Conservation (phyloP, 2,888 invertebrate genomes). For the Abrostola triplasia region DNA sequence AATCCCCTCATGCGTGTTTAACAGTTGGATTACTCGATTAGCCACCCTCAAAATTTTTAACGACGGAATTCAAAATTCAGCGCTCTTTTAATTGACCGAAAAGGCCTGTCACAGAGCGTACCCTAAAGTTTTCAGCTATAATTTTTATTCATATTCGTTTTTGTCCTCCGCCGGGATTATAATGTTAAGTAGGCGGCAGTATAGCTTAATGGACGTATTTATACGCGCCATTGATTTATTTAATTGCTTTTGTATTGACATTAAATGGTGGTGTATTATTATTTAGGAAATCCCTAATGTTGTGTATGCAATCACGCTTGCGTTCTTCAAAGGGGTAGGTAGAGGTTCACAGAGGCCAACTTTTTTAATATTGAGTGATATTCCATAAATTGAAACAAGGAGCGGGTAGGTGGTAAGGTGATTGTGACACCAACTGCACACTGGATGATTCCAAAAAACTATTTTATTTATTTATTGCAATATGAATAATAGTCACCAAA, state of each 20-base stretch:
- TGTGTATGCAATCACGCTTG: no score
- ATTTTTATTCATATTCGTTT: constrained; percentile 59
- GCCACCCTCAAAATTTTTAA: constrained; percentile 62
- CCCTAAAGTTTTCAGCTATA: constrained; percentile 58
- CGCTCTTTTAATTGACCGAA: constrained; percentile 71
- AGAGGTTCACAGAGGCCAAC: no score
- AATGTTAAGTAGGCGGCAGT: constrained; percentile 35
- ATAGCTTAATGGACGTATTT: constrained; percentile 25
- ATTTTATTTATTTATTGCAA: no score
- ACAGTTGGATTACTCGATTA: constrained; percentile 76
- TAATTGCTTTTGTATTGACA: not conserved
- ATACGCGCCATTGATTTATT: constrained; percentile 31
- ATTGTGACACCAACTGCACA: no score
- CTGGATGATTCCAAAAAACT: no score
- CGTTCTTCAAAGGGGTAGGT: no score
- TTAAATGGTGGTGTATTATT: not conserved
- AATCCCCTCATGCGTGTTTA: constrained; percentile 76
- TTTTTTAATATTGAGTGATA: no score
- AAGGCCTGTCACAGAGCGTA: constrained; percentile 59
- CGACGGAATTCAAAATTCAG: constrained; percentile 65
- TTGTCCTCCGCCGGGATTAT: constrained; percentile 43
- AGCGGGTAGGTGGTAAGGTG: no score
- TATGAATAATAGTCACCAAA: no score
- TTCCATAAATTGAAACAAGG: no score
- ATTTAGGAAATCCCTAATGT: not conserved